A percentile compares a stretch with the other conserved stretches of the same genome.
phyloP scores from a whole-genome alignment of 1,140 invertebrate species.

The Bombus picipes region DNA sequence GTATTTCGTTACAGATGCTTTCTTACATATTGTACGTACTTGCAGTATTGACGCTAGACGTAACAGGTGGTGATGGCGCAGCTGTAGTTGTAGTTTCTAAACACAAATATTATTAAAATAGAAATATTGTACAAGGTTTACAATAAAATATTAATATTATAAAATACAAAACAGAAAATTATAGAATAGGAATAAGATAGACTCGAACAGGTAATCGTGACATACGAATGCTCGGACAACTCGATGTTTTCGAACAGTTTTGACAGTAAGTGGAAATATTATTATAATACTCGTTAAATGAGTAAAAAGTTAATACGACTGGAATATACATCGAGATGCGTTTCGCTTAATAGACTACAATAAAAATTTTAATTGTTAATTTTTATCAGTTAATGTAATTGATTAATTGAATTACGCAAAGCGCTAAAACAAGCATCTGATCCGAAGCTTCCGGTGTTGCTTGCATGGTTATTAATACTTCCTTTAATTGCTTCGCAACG shows the following conservation, averaged over 20 bases:
- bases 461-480: slow-evolving; percentile 26
- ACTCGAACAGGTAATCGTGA: too few species aligned
- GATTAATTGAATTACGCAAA: slow-evolving; percentile 58
- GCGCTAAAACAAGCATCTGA: slow-evolving; percentile 44
- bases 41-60: background rate
- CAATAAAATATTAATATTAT: background rate
- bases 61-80: background rate
- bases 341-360: slow-evolving; percentile 38
- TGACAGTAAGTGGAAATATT: too few species aligned
- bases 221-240: too few species aligned
- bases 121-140: background rate
- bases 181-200: too few species aligned
- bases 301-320: slow-evolving; percentile 12
- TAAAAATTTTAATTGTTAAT: slow-evolving; percentile 49
- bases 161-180: background rate
- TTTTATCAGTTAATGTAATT: slow-evolving; percentile 59
- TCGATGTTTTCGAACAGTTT: too few species aligned
- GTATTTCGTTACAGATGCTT: background rate
- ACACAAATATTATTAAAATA: slow-evolving; percentile 24
- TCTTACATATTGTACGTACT: slow-evolving; percentile 20
- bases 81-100: slow-evolving; percentile 46
- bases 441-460: slow-evolving; percentile 50
- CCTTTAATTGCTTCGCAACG: slow-evolving; percentile 11
- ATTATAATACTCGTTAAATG: background rate
- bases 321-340: slow-evolving; percentile 27